Evolutionary conservation across 1,140 invertebrate species (phyloP), one percentile per base, ranked within the genome.

Genomic region (Conopomorpha cramerella): DNA sequence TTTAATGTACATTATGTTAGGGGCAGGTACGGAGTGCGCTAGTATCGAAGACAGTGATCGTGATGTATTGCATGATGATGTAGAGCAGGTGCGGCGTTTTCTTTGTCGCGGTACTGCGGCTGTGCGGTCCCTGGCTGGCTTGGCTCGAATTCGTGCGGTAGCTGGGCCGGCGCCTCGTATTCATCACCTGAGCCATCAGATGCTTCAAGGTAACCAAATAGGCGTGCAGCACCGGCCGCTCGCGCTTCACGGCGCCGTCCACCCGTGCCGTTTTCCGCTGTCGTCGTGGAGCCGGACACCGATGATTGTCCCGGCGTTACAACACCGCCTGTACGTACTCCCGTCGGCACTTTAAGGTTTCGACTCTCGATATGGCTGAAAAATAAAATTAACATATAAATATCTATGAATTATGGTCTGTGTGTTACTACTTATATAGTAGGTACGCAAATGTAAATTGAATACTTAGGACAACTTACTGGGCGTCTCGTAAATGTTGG

Each of bases 401-500:
- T n/a, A n/a, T n/a, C n/a, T n/a, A n/a, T n/a, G n/a, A n/a, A n/a
- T n/a, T n/a, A n/a, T n/a, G n/a, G n/a, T n/a, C n/a, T n/a, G n/a
- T n/a, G n/a, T n/a, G n/a, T n/a, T n/a, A n/a, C n/a, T n/a, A n/a
- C n/a, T n/a, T n/a, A n/a, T n/a, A n/a, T n/a, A n/a, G n/a, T n/a
- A n/a, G n/a, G n/a, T n/a, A n/a, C n/a, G n/a, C n/a, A n/a, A n/a
- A n/a, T n/a, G n/a, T n/a, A n/a, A n/a, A n/a, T n/a, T n/a, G n/a
- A n/a, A n/a, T n/a, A n/a, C n/a, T n/a, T n/a, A n/a, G n/a, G n/a
- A n/a, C n/a, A n/a, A 54, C 83, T 83, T 67, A 84, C 83, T 84
- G 83, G 43, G 83, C 80, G 60, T 86, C 85, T 49, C 83, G 81
- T 60, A 86, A 83, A 77, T 95, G 92, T n/a, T 82, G 71, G 38